Evolutionary conservation across 1,140 invertebrate species (phyloP), one percentile per base, ranked within the genome.

Genomic region (Drosophila willistoni): DNA sequence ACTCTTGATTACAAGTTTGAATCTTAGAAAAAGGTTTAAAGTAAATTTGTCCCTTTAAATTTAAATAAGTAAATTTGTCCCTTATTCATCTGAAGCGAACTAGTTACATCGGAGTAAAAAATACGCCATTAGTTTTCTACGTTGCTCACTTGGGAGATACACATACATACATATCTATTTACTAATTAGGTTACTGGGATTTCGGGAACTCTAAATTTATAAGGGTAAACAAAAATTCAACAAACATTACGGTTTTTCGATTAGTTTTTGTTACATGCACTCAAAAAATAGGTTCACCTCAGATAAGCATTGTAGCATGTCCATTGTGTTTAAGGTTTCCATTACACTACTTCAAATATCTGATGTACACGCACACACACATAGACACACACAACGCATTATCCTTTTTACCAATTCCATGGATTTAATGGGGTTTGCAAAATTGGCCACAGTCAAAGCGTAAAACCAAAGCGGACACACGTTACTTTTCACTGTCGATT

Each of bases 401-500:
- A 51, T 51, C 44, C 17, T 51, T 51, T 22, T n/a, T 51, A 51
- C 44, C 44, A 5, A 51, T 51, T 51, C 17, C 44, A 51, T 51
- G 44, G 44, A 51, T 19, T 51, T 51, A 51, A 51, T 51, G 44
- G 44, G 72, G 64, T 41, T 75, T 75, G 73, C 68, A 75, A 75
- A 64, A 47, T 57, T 60, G 66, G 73, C 70, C 67, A 36, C 74
- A 78, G 68, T 78, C 68, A 85, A 75, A 71, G 68, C 74, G 67
- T 77, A 60, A 73, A 83, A 81, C 81, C 67, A 75, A 62, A 74
- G 63, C 68, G 64, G 57, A 17, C 22, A 77, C 73, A 71, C 71
- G 65, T 86, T 86, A 83, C 17, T 79, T 79, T 82, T 76, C 36
- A 67, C 64, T 79, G 79, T 79, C 82, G 76, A 86, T 87, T 86